Percentiles rank a stretch among this genome's conserved stretches.
phyloP scores from a whole-genome alignment of 2,113 vertebrate species.

The Micronycteris hirsuta region DNA sequence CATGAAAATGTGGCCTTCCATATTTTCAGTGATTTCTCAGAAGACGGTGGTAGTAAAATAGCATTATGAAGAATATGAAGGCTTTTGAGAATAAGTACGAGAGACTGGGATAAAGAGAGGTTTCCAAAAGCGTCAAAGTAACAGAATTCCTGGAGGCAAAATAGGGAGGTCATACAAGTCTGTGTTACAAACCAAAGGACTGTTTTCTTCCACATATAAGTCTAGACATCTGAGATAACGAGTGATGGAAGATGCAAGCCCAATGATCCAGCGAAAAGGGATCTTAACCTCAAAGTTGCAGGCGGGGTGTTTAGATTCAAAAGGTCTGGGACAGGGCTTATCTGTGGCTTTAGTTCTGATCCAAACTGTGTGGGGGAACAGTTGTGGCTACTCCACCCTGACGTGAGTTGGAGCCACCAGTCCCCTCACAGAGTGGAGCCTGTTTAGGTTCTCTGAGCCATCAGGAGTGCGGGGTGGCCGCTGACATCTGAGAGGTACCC shows the following conservation, averaged over 20 bases:
- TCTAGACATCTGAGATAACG: background rate
- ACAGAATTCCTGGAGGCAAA: background rate
- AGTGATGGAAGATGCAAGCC: background rate
- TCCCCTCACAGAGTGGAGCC: background rate
- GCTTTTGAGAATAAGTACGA: background rate
- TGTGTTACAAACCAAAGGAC: background rate
- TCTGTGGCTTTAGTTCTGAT: background rate
- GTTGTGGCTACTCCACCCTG: background rate
- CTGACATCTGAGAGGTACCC: background rate
- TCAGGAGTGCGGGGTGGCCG: background rate
- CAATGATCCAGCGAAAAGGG: background rate
- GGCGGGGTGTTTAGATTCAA: background rate
- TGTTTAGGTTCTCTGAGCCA: background rate
- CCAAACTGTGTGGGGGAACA: background rate
- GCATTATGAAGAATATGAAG: background rate
- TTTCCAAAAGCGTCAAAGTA: background rate
- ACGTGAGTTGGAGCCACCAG: fast-evolving
- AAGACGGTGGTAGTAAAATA: background rate
- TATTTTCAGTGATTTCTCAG: background rate
- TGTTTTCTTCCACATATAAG: background rate
- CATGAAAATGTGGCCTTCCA: background rate
- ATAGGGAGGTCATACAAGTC: background rate
- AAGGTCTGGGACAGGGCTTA: no score
- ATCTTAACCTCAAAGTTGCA: background rate
- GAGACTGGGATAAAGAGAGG: background rate